phyloP scores from a whole-genome alignment of 2,113 vertebrate genomes.

The Alexandromys fortis region DNA sequence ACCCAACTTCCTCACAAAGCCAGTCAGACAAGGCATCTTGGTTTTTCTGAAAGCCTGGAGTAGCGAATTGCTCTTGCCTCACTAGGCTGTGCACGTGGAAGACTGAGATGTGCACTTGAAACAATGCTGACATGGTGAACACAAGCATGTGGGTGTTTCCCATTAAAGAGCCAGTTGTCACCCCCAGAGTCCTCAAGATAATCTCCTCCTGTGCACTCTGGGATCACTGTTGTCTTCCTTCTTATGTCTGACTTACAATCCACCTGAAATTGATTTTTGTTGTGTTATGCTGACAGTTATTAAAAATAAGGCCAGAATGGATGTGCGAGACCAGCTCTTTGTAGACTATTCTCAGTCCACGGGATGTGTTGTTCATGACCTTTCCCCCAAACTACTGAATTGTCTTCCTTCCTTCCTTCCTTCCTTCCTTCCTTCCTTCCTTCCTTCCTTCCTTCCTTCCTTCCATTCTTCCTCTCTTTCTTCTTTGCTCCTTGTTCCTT shows the following conservation, averaged over 20 bases:
- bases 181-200: background rate
- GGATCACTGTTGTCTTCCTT: background rate
- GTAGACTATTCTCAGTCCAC: background rate
- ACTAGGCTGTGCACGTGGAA: background rate
- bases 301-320: background rate
- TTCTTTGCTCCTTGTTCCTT: background rate
- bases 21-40: constrained; percentile 1
- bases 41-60: background rate
- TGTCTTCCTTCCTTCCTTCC: background rate
- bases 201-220: background rate
- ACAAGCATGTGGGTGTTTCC: background rate
- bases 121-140: accelerated
- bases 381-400: background rate
- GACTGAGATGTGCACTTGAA: background rate
- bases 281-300: background rate
- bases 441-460: background rate
- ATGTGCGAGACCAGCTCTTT: background rate
- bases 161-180: background rate
- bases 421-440: too few species aligned
- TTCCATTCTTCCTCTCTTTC: background rate
- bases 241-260: background rate
- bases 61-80: constrained; percentile 9
- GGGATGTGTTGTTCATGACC: background rate
- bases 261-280: constrained; percentile 23
- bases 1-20: background rate